Base-by-base conservation (phyloP, 2,888 invertebrate genomes). In the Mechanitis messenoides region DNA sequence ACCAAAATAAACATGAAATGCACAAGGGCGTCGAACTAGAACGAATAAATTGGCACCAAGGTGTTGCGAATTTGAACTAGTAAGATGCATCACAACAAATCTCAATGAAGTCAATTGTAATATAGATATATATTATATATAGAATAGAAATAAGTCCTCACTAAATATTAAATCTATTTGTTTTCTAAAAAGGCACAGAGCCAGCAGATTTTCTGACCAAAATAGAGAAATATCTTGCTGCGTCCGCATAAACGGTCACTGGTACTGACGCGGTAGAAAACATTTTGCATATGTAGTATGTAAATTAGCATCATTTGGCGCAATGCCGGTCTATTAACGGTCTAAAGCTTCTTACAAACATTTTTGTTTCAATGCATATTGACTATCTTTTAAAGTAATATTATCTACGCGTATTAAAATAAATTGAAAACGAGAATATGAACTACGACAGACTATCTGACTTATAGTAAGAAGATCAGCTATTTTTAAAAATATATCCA, bases 1-100 rank as follows among this genome's bases (percentile, higher is more conserved):
- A 76, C 71, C 69, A 73, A 73, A 73, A 72, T 70, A 75, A 75
- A 77, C 69, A 74, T 71, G 72, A 55, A 68, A 60, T 72, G 67
- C 64, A 70, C 77, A 81, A 81, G 80, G 78, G 75, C 82, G 69
- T 71, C 72, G 72, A 80, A 81, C 77, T 75, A 72, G 73, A 77
- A 73, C 69, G 61, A 66, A 62, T 65, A 68, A 71, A 71, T 70
- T 69, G 62, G 70, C 66, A 70, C 66, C 58, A 65, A 60, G 59
- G 59, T 45, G 11, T 56, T 61, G 61, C 61, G 58, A 62, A 68
- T 68, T 61, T 60, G 61, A 67, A 58, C 63, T 47, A 64, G 59
- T 60, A 60, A 63, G 65, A 62, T 56, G 61, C 61, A 68, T 64
- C 53, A 55, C 47, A 53, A 56, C 42, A 11, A 47, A 60, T 31